These are phyloP conservation scores for Drosophila sulfurigaster DNA, from an alignment of 1,140 invertebrate genomes.

Conservation along the genomic window DNA sequence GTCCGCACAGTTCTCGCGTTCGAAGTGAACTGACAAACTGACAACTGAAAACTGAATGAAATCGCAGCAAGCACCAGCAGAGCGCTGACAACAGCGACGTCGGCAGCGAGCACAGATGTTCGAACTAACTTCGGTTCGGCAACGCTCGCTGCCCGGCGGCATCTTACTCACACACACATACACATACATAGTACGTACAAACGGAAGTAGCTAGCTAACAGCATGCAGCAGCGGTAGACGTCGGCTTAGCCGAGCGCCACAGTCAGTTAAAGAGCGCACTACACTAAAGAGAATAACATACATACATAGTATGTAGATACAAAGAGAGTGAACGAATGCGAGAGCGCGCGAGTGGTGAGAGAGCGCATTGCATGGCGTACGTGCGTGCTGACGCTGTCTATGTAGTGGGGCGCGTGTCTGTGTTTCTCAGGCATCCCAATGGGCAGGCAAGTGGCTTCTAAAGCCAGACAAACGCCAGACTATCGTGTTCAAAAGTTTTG, in stretches of 20 bases:
- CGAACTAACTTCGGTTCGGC: constrained; percentile 36
- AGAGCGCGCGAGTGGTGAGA: constrained; percentile 19
- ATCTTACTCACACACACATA: constrained; percentile 27
- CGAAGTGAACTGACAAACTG: constrained; percentile 63
- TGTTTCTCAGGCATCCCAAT: constrained; percentile 16
- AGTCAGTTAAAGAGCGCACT: constrained; percentile 43
- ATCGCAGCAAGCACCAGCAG: constrained; percentile 34
- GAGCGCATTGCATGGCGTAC: constrained; percentile 55
- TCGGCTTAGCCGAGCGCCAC: constrained; percentile 24
- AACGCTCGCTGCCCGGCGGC: constrained; percentile 14
- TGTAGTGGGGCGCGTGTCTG: constrained; percentile 24
- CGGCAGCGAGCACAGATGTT: constrained; percentile 45
- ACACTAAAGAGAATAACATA: no score
- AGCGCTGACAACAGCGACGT: constrained; percentile 18
- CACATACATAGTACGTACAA: constrained; percentile 26
- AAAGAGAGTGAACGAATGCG: constrained; percentile 21
- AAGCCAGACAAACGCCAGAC: no score
- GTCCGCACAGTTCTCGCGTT: constrained; percentile 78
- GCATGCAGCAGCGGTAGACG: constrained; percentile 7
- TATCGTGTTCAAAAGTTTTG: no score
- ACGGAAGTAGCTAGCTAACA: constrained; percentile 50
- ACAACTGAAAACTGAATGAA: constrained; percentile 59
- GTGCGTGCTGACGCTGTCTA: constrained; percentile 40
- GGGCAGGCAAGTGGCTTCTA: no score
- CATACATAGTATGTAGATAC: not conserved